These are phyloP conservation scores for Papilio machaon DNA, from an alignment of 1,140 invertebrate species.

Conservation along the genomic window DNA sequence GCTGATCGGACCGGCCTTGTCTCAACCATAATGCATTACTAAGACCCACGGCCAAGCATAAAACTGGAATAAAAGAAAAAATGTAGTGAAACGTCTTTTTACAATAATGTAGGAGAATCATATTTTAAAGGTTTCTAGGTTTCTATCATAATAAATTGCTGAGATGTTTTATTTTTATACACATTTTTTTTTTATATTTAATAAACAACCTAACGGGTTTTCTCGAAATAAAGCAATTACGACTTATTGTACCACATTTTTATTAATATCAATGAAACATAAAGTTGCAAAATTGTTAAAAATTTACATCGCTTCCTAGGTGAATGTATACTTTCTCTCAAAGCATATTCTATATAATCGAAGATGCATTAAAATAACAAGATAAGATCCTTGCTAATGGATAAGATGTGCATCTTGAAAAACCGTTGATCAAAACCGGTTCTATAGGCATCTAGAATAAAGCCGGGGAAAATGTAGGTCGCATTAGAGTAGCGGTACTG, in stretches of 20 bases:
- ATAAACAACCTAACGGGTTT: too few species aligned
- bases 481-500: slow-evolving; percentile 47
- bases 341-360: neutral
- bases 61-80: slow-evolving; percentile 54
- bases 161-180: too few species aligned
- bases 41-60: slow-evolving; percentile 55
- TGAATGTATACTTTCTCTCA: neutral
- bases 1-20: slow-evolving; percentile 61
- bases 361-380: neutral
- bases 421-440: slow-evolving; percentile 16
- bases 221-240: neutral
- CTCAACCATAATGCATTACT: slow-evolving; percentile 68
- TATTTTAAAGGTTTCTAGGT: neutral
- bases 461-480: slow-evolving; percentile 46
- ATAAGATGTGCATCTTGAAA: slow-evolving; percentile 22
- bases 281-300: neutral
- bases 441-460: slow-evolving; percentile 36
- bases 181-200: too few species aligned
- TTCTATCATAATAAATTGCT: neutral
- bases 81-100: neutral
- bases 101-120: neutral
- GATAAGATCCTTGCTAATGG: slow-evolving; percentile 34
- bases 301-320: neutral
- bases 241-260: neutral
- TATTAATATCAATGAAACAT: neutral